These are phyloP conservation scores for Theonella swinhoei DNA, from an alignment of 37 sponge, comb jelly and placozoan species.

Conservation along the genomic window DNA sequence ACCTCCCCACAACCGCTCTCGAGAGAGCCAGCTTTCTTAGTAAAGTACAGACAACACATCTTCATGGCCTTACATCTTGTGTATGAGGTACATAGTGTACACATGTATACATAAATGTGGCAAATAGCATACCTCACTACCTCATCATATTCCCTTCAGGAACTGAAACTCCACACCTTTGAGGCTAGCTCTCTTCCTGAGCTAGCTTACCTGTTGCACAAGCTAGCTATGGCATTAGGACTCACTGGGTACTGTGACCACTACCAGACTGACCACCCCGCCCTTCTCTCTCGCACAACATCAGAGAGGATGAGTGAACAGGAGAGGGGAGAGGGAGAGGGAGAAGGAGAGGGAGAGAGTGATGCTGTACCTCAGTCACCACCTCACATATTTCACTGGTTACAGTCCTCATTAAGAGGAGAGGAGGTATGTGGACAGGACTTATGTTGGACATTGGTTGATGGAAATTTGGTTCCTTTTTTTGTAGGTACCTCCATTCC, in stretches of 20 bases:
- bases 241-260: constrained; percentile 45
- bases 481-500: constrained; percentile 34
- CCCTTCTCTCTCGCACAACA: constrained; percentile 11
- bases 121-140: too few species aligned
- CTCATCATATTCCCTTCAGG: not conserved
- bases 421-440: too few species aligned
- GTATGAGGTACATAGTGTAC: constrained; percentile 36
- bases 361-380: constrained; percentile 15
- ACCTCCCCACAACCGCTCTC: not conserved
- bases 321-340: constrained; percentile 7
- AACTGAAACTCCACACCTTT: constrained; percentile 39
- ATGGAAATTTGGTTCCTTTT: too few species aligned
- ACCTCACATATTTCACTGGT: constrained; percentile 38
- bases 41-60: too few species aligned
- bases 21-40: too few species aligned
- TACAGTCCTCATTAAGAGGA: not conserved
- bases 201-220: constrained; percentile 5
- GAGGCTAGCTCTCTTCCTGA: not conserved
- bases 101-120: too few species aligned
- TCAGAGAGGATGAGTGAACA: not conserved
- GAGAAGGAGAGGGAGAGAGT: not conserved
- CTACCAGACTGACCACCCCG: constrained; percentile 58
- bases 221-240: constrained; percentile 23
- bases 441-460: too few species aligned
- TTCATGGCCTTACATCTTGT: constrained; percentile 40